Conservation (phyloP, 1,140 invertebrate genomes). For the Bilobella aurantiaca region DNA sequence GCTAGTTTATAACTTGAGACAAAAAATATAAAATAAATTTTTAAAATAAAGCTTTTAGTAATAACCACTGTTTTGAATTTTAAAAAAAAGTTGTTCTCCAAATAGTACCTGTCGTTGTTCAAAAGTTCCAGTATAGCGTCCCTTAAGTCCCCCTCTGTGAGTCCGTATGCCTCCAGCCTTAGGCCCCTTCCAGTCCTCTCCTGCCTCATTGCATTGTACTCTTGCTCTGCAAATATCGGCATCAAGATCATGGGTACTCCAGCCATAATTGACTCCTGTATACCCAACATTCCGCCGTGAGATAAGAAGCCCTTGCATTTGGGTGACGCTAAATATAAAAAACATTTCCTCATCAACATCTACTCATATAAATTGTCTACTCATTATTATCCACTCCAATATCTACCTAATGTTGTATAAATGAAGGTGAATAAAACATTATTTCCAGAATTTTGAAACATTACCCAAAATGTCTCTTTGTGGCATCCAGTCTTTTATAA, state of each 20-base stretch:
- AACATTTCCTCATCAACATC: too few relatives aligned
- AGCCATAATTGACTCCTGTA: conserved; percentile 10
- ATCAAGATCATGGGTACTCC: conserved; percentile 16
- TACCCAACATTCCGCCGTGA: conserved; percentile 23
- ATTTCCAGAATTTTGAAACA: too few relatives aligned
- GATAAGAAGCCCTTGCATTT: conserved; percentile 19
- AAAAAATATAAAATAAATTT: neutral
- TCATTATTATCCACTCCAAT: too few relatives aligned
- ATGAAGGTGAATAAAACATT: neutral
- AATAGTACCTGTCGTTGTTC: neutral
- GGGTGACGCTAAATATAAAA: conserved; percentile 11
- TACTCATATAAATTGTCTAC: too few relatives aligned
- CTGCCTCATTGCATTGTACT: conserved; percentile 11
- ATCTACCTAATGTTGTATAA: neutral
- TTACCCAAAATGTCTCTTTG: conserved; percentile 60
- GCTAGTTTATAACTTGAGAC: conserved; percentile 10
- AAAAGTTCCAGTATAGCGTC: conserved; percentile 5
- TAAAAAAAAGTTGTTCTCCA: neutral
- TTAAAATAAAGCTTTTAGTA: neutral
- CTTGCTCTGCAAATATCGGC: conserved; percentile 25
- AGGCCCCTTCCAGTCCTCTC: neutral
- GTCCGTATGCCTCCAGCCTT: neutral
- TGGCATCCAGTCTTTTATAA: conserved; percentile 60
- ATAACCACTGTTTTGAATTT: neutral
- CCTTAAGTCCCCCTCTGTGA: neutral